These are phyloP conservation scores for Prietella phreatophila DNA, from an alignment of 2,113 vertebrate genomes.

Conservation along the genomic window DNA sequence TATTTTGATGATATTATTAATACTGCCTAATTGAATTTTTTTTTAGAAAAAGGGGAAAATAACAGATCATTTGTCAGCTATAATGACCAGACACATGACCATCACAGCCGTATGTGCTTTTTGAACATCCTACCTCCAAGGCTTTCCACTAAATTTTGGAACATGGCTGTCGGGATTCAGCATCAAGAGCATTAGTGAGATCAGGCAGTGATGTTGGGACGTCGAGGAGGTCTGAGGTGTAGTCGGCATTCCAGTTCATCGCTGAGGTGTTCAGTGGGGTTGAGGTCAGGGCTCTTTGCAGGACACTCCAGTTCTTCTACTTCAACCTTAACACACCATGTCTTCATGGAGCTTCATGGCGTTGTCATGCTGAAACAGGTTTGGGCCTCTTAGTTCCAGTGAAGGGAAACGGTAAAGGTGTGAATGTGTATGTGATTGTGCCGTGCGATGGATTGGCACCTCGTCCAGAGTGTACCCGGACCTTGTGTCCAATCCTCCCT, in stretches of 20 bases:
- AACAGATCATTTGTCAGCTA: no score
- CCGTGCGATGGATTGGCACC: no score
- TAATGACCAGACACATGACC: no score
- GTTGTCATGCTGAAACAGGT: not conserved
- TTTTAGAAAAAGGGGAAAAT: no score
- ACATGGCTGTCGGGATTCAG: not conserved
- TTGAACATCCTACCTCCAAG: not conserved
- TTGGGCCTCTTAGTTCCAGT: not conserved
- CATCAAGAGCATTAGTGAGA: not conserved
- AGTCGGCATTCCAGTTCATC: not conserved
- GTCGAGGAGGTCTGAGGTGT: not conserved
- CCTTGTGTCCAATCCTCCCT: no score
- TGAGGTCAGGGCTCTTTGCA: not conserved
- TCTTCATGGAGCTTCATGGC: not conserved
- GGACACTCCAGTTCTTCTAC: not conserved
- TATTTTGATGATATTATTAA: no score
- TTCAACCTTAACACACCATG: not conserved
- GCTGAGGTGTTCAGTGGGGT: not conserved
- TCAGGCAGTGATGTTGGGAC: no score
- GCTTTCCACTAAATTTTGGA: not conserved
- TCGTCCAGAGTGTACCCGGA: no score
- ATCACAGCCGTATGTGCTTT: not conserved
- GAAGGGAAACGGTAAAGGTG: not conserved
- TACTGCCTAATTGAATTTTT: no score
- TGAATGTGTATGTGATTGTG: no score